Base-by-base conservation (phyloP, 2,797 vertebrate species). In the Pelodytes ibericus region DNA sequence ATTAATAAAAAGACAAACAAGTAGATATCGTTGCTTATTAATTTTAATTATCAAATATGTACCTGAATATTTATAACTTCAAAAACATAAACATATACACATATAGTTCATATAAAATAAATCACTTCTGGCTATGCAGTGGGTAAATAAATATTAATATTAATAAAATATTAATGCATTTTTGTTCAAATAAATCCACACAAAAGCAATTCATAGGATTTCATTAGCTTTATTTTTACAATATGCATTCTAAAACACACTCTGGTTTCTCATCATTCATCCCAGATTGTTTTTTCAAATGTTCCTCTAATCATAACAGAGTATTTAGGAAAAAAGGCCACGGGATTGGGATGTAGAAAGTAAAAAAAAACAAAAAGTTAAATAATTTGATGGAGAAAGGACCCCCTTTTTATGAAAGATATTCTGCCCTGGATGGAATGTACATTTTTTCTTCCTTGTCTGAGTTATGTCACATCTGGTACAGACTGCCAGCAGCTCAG, bases 381-480 rank as follows among this genome's bases (percentile, higher is more conserved):
- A 49, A 65, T 49, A 66, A 15, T 49, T 49, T 53, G n/a, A 22
- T 11, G 33, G 25, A 68, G 47, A 79, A 69, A 69, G 47, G 58
- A 51, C 58, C 77, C 77, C 33, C 58, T 79, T 74, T 79, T 72
- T 57, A 9, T 24, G 67, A 69, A 62, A 27, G 30, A 67, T 78
- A 79, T 79, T 62, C 22, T 69, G 77, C 49, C 75, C 30, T 72
- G 49, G 5, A 15, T 69, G 77, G 77, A 79, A 79, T 79, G 77
- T 79, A 63, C 57, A 41, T 73, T 73, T 79, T 79, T 77, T 77
- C 53, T 70, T 57, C 31, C 41, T 78, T 68, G 64, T 63, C 77
- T 79, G 64, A 79, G 63, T 79, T 79, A 79, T 79, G 77, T 79
- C 77, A 79, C 77, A 79, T 79, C 71, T 79, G 77, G 77, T 63